Conservation (phyloP, 2,113 vertebrate genomes). For the Scytalopus superciliaris region DNA sequence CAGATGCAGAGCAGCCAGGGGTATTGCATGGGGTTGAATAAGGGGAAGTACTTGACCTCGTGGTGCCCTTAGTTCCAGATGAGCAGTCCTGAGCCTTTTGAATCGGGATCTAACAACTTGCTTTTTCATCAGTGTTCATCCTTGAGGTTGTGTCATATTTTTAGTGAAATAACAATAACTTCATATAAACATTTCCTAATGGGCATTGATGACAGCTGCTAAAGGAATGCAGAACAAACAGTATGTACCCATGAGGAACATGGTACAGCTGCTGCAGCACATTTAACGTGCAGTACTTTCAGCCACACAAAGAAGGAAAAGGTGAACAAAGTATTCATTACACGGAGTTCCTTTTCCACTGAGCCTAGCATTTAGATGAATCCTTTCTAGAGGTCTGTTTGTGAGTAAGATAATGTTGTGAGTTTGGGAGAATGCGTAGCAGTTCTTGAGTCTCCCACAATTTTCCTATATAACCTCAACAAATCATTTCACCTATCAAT, state of each 20-base stretch:
- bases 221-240: not conserved
- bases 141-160: not conserved
- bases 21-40: constrained; percentile 31
- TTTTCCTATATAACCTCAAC: not conserved
- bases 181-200: not conserved
- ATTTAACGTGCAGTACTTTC: not conserved
- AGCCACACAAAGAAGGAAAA: not conserved
- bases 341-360: not conserved
- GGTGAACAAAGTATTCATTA: not conserved
- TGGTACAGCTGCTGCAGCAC: not conserved
- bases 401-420: not conserved
- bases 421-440: not conserved
- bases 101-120: not conserved
- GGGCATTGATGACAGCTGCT: not conserved
- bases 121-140: not conserved
- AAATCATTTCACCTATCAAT: not conserved
- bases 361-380: not conserved
- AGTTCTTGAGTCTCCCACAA: not conserved
- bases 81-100: not conserved
- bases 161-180: not conserved
- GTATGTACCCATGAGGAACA: not conserved
- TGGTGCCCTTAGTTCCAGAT: constrained; percentile 25
- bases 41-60: constrained; percentile 41
- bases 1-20: not conserved
- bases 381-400: not conserved